Evolutionary conservation across 37 sponge, comb jelly and placozoan species (phyloP).

Genomic region (Chondrosia reniformis): DNA sequence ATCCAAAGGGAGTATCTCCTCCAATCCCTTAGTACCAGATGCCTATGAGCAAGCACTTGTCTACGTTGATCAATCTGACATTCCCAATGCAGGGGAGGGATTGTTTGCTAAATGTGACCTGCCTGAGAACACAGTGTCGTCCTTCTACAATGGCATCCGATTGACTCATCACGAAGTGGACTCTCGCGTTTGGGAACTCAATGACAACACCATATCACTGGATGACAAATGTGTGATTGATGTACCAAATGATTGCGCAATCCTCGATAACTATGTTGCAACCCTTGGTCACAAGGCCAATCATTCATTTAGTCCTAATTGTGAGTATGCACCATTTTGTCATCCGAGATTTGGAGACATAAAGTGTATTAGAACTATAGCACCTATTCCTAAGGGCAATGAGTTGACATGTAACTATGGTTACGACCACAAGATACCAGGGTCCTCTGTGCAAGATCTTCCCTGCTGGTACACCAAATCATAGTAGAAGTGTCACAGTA

Average conservation of each 20-base stretch:
- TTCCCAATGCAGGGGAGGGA: slow-evolving; percentile 56
- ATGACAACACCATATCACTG: slow-evolving; percentile 59
- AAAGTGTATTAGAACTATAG: slow-evolving; percentile 53
- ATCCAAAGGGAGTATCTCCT: slow-evolving; percentile 9
- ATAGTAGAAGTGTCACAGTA: neutral
- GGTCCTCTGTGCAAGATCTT: slow-evolving; percentile 33
- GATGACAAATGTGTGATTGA: slow-evolving; percentile 59
- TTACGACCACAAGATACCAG: slow-evolving; percentile 48
- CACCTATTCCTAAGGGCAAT: slow-evolving; percentile 24
- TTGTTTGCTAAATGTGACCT: slow-evolving; percentile 55
- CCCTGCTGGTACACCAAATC: slow-evolving; percentile 39
- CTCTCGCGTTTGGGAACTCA: slow-evolving; percentile 46
- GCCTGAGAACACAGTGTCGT: slow-evolving; percentile 28
- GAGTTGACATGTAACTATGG: slow-evolving; percentile 71
- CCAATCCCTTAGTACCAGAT: slow-evolving; percentile 45
- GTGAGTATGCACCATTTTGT: slow-evolving; percentile 39
- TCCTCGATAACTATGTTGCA: slow-evolving; percentile 37
- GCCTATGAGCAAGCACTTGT: slow-evolving; percentile 53
- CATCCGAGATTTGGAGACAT: slow-evolving; percentile 77
- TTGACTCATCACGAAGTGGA: slow-evolving; percentile 60
- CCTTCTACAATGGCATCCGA: slow-evolving; percentile 72
- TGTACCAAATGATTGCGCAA: slow-evolving; percentile 32
- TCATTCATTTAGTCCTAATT: slow-evolving; percentile 58
- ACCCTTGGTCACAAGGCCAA: slow-evolving; percentile 78
- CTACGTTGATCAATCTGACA: slow-evolving; percentile 33